phyloP scores from a whole-genome alignment of 2,113 vertebrate species.

The Mustela lutreola region DNA sequence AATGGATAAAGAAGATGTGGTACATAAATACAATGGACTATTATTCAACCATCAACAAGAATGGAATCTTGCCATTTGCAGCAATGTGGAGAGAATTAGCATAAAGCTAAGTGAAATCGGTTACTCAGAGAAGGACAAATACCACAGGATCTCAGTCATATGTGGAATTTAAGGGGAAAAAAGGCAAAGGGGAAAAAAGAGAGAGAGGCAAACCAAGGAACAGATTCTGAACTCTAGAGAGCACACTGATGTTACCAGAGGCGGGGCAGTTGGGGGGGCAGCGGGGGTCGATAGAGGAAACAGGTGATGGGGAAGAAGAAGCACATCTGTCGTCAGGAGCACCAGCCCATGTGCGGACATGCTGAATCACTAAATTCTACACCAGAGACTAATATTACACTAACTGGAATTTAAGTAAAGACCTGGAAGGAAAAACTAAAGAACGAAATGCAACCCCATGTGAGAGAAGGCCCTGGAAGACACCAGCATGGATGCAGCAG shows the following conservation, averaged over 20 bases:
- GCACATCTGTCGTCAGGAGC: background rate
- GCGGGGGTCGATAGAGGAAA: background rate
- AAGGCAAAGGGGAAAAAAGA: fast-evolving
- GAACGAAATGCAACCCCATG: background rate
- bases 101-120: background rate
- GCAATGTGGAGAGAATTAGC: background rate
- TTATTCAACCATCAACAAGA: background rate
- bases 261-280: background rate
- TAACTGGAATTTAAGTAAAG: background rate
- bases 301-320: background rate
- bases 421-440: background rate
- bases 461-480: background rate
- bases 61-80: background rate
- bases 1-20: background rate
- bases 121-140: background rate
- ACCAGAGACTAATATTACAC: background rate
- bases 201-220: background rate
- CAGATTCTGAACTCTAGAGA: background rate
- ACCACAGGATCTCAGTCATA: background rate
- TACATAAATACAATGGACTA: background rate
- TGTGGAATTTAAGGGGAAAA: background rate
- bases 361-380: background rate
- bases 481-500: background rate
- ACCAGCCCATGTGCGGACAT: fast-evolving
- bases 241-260: background rate